A percentile compares a stretch with the other conserved stretches of the same genome.
phyloP scores from a whole-genome alignment of 2,797 vertebrate genomes.

The Hyperoplus immaculatus region DNA sequence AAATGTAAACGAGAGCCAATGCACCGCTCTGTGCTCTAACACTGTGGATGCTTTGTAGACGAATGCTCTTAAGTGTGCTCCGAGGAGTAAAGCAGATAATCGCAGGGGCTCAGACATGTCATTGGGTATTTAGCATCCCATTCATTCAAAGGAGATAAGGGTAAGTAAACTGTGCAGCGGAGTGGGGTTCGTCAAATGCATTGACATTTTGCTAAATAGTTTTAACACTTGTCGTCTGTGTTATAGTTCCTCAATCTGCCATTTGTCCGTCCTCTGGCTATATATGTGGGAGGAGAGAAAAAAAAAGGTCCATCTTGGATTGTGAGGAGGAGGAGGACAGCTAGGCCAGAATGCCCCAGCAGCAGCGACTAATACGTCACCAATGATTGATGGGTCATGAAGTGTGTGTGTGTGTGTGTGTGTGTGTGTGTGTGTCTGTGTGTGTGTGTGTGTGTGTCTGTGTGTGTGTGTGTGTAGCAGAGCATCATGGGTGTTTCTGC shows the following conservation, averaged over 20 bases:
- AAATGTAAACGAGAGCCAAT: conserved; percentile 38
- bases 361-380: conserved; percentile 59
- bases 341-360: conserved; percentile 35
- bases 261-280: conserved; percentile 20
- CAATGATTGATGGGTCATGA: conserved; percentile 76
- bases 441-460: neutral
- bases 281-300: conserved; percentile 17
- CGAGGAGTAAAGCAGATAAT: conserved; percentile 32
- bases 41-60: neutral
- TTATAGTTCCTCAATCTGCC: conserved; percentile 27
- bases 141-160: conserved; percentile 24
- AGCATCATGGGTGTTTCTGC: conserved; percentile 55
- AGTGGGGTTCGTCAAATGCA: conserved; percentile 31
- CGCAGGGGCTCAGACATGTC: conserved; percentile 18
- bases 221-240: conserved; percentile 24
- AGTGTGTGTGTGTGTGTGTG: neutral
- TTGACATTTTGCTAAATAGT: conserved; percentile 24
- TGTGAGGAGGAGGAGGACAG: conserved; percentile 15
- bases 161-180: neutral
- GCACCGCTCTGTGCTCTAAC: conserved; percentile 17
- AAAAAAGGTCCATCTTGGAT: conserved; percentile 43
- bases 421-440: neutral
- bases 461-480: neutral
- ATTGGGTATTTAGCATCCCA: conserved; percentile 21
- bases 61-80: conserved; percentile 18